Conservation (phyloP, 2,888 invertebrate species). For the Argyresthia albistria region DNA sequence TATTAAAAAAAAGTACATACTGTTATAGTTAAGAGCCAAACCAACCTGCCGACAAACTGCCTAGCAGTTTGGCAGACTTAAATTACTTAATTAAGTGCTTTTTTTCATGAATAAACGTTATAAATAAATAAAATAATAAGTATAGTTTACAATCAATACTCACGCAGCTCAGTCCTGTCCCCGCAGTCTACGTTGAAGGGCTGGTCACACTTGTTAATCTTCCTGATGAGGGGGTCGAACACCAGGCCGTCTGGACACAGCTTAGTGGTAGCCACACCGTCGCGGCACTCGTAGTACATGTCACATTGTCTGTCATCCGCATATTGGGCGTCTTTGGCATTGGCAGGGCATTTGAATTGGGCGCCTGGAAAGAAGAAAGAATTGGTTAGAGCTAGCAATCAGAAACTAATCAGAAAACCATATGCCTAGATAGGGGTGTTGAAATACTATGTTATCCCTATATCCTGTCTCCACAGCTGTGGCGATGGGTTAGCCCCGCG, state of each 20-base stretch:
- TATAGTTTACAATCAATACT: conserved; percentile 65
- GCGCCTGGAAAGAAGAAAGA: conserved; percentile 51
- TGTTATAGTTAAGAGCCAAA: no score
- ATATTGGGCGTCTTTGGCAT: conserved; percentile 85
- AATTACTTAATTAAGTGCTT: no score
- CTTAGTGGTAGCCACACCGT: conserved; percentile 80
- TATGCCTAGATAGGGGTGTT: no score
- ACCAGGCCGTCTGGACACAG: conserved; percentile 91
- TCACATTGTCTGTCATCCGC: conserved; percentile 88
- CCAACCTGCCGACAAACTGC: no score
- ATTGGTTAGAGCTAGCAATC: not conserved
- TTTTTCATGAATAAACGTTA: no score
- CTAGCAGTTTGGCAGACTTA: no score
- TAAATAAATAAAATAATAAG: not conserved
- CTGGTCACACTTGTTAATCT: conserved; percentile 93
- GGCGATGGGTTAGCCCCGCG: no score
- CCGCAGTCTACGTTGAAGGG: conserved; percentile 94
- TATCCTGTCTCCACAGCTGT: not conserved
- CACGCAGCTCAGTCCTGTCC: conserved; percentile 89
- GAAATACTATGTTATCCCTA: not conserved
- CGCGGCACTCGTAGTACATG: conserved; percentile 86
- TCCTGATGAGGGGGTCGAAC: conserved; percentile 87
- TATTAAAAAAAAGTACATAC: no score
- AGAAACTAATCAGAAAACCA: not conserved
- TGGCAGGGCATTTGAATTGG: conserved; percentile 82